phyloP scores from a whole-genome alignment of 1,140 invertebrate genomes.

The Coboldia fuscipes region DNA sequence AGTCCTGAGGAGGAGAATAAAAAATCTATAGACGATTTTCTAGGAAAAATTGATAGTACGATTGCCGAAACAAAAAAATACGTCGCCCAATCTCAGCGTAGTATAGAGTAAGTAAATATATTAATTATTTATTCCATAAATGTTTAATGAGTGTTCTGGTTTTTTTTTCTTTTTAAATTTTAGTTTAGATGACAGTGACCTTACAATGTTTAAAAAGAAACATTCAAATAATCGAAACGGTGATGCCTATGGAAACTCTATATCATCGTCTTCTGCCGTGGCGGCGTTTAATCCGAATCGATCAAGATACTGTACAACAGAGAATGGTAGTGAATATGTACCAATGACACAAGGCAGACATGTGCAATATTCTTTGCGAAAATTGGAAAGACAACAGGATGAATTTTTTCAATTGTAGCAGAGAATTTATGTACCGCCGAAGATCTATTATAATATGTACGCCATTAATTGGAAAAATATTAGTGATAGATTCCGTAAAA shows the following conservation, averaged over 20 bases:
- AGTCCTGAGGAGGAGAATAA: slow-evolving; percentile 44
- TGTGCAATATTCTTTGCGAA: slow-evolving; percentile 53
- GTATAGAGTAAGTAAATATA: slow-evolving; percentile 46
- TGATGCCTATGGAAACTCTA: slow-evolving; percentile 15
- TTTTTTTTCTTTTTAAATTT: slow-evolving; percentile 5
- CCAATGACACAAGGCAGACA: slow-evolving; percentile 56
- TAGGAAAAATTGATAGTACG: slow-evolving; percentile 67
- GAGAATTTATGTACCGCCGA: too few species aligned
- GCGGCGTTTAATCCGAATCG: slow-evolving; percentile 13
- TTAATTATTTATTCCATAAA: not conserved
- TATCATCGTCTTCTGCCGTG: slow-evolving; percentile 10
- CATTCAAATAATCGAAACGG: slow-evolving; percentile 20
- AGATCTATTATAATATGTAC: too few species aligned
- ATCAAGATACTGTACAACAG: slow-evolving; percentile 16
- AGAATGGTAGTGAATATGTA: slow-evolving; percentile 30
- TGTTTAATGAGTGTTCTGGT: not conserved
- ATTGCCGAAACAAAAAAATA: slow-evolving; percentile 67
- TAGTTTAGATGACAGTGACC: slow-evolving; percentile 12
- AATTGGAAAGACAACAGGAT: slow-evolving; percentile 62
- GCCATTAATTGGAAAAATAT: too few species aligned
- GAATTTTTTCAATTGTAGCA: slow-evolving; percentile 81
- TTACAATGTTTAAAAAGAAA: slow-evolving; percentile 18
- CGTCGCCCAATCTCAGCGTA: slow-evolving; percentile 55
- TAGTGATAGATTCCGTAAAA: too few species aligned
- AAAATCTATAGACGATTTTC: slow-evolving; percentile 49